A percentile compares a stretch with the other conserved stretches of the same genome.
These are phyloP conservation scores for Otus sunia DNA, from an alignment of 2,113 vertebrate species.

Conservation along the genomic window DNA sequence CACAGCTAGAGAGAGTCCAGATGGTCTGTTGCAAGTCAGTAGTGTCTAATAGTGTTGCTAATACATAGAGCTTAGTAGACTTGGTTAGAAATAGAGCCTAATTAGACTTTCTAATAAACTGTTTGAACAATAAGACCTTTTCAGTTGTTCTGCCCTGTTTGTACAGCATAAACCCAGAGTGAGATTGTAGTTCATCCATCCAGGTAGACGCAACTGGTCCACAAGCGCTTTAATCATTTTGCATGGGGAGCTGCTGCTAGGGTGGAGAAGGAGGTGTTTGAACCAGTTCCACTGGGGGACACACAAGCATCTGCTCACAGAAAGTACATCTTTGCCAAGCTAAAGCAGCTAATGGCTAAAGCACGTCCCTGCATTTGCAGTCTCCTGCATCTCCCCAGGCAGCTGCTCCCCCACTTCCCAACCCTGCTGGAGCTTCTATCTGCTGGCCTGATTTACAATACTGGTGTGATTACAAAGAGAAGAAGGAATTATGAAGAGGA, in stretches of 20 bases:
- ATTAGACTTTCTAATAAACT: neutral
- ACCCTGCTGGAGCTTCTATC: neutral
- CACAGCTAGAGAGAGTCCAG: neutral
- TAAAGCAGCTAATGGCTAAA: neutral
- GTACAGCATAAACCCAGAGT: neutral
- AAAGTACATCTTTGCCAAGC: neutral
- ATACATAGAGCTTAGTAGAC: neutral
- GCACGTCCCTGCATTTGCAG: fast-evolving
- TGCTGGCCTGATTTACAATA: neutral
- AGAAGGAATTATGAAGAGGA: neutral
- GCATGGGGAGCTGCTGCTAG: fast-evolving
- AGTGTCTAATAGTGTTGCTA: neutral
- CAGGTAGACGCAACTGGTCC: neutral
- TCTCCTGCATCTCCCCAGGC: neutral
- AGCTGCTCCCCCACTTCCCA: neutral
- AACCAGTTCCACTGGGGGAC: neutral
- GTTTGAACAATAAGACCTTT: neutral
- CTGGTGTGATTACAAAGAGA: neutral
- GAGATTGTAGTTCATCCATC: neutral
- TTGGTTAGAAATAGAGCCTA: neutral
- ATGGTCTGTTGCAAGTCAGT: neutral
- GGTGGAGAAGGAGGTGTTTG: neutral
- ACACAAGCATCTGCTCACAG: neutral
- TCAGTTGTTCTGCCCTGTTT: neutral
- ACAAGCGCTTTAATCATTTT: neutral